phyloP scores from a whole-genome alignment of 1,140 invertebrate species.

The Pogonognathellus flavescens region DNA sequence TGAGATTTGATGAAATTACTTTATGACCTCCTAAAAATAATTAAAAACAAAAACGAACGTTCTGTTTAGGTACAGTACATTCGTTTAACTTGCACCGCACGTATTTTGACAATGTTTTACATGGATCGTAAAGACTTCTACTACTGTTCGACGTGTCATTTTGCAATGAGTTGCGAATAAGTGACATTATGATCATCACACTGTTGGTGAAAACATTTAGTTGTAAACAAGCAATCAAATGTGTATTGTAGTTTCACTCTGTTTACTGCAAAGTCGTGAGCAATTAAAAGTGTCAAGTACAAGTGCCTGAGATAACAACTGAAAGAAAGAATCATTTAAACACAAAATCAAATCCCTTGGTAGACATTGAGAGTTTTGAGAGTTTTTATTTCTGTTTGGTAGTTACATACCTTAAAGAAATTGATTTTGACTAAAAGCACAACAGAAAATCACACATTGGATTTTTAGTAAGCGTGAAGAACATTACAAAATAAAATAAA shows the following conservation, averaged over 20 bases:
- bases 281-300: slow-evolving; percentile 44
- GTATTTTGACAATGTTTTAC: too few species aligned
- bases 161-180: too few species aligned
- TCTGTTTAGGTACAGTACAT: too few species aligned
- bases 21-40: background rate
- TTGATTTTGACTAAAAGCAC: too few species aligned
- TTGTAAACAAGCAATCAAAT: too few species aligned
- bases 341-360: background rate
- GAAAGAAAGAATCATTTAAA: background rate
- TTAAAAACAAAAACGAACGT: background rate
- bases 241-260: background rate
- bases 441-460: too few species aligned
- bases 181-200: too few species aligned
- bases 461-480: too few species aligned
- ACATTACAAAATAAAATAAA: too few species aligned
- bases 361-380: background rate
- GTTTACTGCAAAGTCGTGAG: slow-evolving; percentile 13
- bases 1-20: slow-evolving; percentile 6
- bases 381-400: background rate
- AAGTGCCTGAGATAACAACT: background rate
- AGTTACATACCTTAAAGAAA: background rate
- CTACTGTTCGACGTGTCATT: too few species aligned
- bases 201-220: too few species aligned
- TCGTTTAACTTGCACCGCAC: background rate
- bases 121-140: too few species aligned